Conservation (phyloP, 2,888 invertebrate genomes). For the Cephus sareptanus region DNA sequence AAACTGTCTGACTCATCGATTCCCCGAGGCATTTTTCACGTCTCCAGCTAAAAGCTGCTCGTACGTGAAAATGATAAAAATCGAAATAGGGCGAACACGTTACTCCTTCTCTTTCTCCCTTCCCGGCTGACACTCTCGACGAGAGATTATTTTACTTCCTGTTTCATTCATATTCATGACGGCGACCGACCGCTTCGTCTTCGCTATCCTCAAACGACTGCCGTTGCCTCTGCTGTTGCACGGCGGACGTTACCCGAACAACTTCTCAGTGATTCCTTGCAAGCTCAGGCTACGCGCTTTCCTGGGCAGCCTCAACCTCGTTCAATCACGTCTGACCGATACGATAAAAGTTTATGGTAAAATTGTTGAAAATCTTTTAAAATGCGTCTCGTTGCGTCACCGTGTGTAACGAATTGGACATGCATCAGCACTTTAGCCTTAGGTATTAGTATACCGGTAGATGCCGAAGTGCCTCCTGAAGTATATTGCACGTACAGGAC, state of each 20-base stretch:
- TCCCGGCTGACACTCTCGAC: neutral
- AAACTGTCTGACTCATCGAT: too few relatives aligned
- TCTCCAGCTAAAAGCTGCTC: neutral
- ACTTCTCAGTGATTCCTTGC: neutral
- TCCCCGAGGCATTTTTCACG: too few relatives aligned
- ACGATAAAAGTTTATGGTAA: neutral
- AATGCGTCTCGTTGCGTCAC: neutral
- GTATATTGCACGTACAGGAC: neutral
- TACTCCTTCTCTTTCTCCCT: neutral
- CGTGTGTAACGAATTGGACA: neutral
- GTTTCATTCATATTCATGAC: constrained; percentile 59
- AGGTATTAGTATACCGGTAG: neutral
- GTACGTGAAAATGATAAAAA: neutral
- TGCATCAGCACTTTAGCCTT: neutral
- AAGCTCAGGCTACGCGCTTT: neutral
- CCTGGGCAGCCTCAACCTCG: neutral
- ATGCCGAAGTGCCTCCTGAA: neutral
- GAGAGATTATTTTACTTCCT: constrained; percentile 51
- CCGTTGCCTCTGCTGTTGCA: neutral
- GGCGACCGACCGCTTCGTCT: constrained; percentile 49
- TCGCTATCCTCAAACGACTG: constrained; percentile 10
- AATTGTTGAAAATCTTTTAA: neutral
- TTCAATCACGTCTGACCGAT: neutral
- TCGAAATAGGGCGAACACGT: neutral
- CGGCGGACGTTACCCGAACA: neutral